A percentile compares a stretch with the other conserved stretches of the same genome.
Evolutionary conservation across 1,140 invertebrate genomes (phyloP).

Genomic region (Drosophila miranda): DNA sequence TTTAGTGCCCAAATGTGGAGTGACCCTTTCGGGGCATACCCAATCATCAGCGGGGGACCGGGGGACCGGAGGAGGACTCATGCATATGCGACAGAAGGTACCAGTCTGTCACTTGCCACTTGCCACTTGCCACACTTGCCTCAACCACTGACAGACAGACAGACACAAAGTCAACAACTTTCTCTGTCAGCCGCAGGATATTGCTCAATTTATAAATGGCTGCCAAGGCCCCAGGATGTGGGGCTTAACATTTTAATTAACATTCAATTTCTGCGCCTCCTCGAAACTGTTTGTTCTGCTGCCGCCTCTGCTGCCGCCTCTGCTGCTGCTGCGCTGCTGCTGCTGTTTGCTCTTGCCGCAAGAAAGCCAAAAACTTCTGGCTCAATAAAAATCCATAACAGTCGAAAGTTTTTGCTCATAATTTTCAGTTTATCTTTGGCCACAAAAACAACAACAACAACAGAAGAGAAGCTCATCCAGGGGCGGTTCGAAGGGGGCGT

Average conservation of each 20-base stretch:
- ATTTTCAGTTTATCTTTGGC: constrained; percentile 60
- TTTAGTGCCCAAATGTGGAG: constrained; percentile 24
- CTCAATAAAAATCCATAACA: constrained; percentile 62
- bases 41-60: constrained; percentile 1
- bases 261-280: constrained; percentile 28
- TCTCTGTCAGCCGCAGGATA: constrained; percentile 45
- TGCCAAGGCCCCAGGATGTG: constrained; percentile 26
- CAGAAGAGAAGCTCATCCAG: constrained; percentile 7
- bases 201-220: constrained; percentile 50
- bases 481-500: neutral
- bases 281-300: neutral
- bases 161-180: constrained; percentile 25
- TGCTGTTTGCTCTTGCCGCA: constrained; percentile 33
- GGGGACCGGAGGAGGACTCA: constrained; percentile 7
- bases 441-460: constrained; percentile 5
- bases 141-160: neutral
- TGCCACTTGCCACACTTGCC: neutral
- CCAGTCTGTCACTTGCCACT: neutral
- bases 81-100: constrained; percentile 37
- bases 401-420: constrained; percentile 49
- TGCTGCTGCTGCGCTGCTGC: neutral
- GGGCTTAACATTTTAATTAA: constrained; percentile 58
- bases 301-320: neutral
- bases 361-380: constrained; percentile 43
- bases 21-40: constrained; percentile 31